Percentiles rank a stretch among this genome's conserved stretches.
These are phyloP conservation scores for Acrobasis repandana DNA, from an alignment of 2,888 invertebrate species.

Conservation along the genomic window DNA sequence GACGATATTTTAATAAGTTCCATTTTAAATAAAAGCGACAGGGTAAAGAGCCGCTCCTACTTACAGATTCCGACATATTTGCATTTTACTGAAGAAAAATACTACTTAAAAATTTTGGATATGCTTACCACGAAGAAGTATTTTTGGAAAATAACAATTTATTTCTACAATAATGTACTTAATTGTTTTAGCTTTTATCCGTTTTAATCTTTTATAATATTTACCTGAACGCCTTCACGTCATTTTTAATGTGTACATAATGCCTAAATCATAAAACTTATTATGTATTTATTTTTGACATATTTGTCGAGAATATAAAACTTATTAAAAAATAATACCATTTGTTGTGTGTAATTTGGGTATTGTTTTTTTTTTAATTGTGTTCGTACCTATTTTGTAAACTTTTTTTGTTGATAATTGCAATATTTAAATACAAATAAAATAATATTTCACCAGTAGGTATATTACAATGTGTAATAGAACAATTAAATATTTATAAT, in stretches of 20 bases:
- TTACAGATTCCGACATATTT: conserved; percentile 42
- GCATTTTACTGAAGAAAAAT: conserved; percentile 36
- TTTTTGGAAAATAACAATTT: conserved; percentile 57
- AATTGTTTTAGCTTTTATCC: conserved; percentile 42
- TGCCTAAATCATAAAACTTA: not conserved
- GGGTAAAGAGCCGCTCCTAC: conserved; percentile 45
- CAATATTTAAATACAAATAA: too few species aligned
- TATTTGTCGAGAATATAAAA: not conserved
- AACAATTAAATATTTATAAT: too few species aligned
- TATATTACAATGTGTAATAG: too few species aligned
- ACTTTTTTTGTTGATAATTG: too few species aligned
- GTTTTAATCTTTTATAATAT: conserved; percentile 42
- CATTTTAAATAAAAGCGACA: conserved; percentile 41
- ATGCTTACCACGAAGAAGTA: conserved; percentile 57
- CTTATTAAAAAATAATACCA: too few species aligned
- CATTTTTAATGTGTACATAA: conserved; percentile 14
- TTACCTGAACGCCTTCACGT: conserved; percentile 23
- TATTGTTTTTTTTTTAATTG: not conserved
- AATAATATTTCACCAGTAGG: too few species aligned
- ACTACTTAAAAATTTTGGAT: conserved; percentile 55
- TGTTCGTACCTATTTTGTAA: not conserved
- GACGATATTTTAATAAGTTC: conserved; percentile 22
- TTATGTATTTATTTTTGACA: not conserved
- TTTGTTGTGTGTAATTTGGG: not conserved
- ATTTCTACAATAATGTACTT: conserved; percentile 38